A percentile compares a stretch with the other conserved stretches of the same genome.
phyloP scores from a whole-genome alignment of 2,888 invertebrate species.

The Timandra comae region DNA sequence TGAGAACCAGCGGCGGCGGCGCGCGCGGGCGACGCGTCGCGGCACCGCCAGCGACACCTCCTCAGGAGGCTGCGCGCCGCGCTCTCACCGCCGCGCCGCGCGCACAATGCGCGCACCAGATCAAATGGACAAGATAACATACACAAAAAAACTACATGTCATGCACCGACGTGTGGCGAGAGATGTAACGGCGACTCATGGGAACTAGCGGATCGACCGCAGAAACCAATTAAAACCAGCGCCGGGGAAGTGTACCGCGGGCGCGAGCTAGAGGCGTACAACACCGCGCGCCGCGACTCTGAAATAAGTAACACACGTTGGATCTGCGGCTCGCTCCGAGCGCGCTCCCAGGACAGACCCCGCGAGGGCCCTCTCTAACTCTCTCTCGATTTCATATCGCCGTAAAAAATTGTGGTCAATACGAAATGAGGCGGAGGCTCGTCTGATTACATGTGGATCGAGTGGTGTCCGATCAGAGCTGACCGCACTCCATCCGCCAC shows the following conservation, averaged over 20 bases:
- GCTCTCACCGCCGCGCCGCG: constrained; percentile 11
- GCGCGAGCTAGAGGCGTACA: no score
- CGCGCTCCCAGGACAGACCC: background rate
- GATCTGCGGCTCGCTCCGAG: background rate
- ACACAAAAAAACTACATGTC: constrained; percentile 74
- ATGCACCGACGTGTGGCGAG: constrained; percentile 75
- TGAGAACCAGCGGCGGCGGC: constrained; percentile 65
- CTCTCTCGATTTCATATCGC: no score
- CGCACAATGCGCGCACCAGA: no score
- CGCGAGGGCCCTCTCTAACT: no score
- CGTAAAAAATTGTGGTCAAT: no score
- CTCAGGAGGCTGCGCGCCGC: constrained; percentile 53
- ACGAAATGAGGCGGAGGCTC: no score
- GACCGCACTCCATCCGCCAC: no score
- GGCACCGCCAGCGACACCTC: constrained; percentile 67
- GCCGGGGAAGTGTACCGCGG: no score
- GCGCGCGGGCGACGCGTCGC: constrained; percentile 65
- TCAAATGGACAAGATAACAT: no score
- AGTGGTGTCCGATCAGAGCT: no score
- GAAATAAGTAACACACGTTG: background rate
- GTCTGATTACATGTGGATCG: no score
- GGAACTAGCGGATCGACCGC: constrained; percentile 72
- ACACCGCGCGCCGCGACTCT: background rate
- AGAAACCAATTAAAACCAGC: constrained; percentile 71
- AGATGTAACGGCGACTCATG: constrained; percentile 73